Conservation (phyloP, 2,888 invertebrate genomes). For the Phaonia tiefii region DNA sequence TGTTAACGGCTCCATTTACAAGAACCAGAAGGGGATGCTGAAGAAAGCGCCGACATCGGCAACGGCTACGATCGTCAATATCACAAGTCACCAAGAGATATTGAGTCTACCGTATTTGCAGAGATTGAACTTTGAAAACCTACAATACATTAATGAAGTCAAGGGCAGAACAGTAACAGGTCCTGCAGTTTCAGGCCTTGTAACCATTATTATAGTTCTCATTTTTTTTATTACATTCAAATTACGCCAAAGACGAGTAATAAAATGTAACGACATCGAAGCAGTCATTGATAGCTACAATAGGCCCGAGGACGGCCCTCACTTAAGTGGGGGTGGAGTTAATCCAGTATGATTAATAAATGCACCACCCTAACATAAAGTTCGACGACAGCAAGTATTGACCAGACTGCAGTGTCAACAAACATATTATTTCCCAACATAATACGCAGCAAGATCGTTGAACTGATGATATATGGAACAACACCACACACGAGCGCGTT, state of each 20-base stretch:
- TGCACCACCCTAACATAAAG: too few species aligned
- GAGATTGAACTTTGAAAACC: constrained; percentile 1
- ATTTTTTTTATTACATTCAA: not conserved
- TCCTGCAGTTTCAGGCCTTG: not conserved
- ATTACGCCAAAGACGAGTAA: not conserved
- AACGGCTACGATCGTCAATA: not conserved
- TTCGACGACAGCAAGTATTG: too few species aligned
- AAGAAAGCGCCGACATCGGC: not conserved
- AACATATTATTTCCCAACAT: too few species aligned
- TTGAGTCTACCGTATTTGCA: not conserved
- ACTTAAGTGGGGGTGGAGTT: not conserved
- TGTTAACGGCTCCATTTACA: constrained; percentile 46
- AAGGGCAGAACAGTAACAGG: not conserved
- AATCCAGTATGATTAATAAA: too few species aligned
- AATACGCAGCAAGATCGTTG: too few species aligned
- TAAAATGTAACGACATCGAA: constrained; percentile 2
- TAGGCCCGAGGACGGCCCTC: constrained; percentile 36
- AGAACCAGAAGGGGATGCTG: constrained; percentile 26
- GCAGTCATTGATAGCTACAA: not conserved
- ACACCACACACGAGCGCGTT: too few species aligned
- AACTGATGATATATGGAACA: too few species aligned
- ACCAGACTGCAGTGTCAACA: too few species aligned
- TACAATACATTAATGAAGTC: not conserved
- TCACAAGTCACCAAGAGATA: constrained; percentile 1
- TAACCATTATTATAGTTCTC: not conserved